These are phyloP conservation scores for Euura lappo DNA, from an alignment of 1,140 invertebrate species.

Conservation along the genomic window DNA sequence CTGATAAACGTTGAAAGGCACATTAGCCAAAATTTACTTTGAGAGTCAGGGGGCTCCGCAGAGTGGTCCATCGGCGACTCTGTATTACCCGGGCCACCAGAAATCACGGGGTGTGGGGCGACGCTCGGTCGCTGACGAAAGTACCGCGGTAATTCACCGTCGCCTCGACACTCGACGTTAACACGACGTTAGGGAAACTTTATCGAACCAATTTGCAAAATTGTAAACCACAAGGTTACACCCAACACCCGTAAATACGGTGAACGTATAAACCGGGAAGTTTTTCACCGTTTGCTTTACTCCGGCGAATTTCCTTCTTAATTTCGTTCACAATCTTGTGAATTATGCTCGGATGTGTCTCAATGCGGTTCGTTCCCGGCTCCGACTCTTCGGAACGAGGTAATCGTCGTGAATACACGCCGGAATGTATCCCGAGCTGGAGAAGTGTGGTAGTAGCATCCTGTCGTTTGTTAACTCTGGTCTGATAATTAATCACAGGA, in stretches of 20 bases:
- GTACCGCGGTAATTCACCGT: conserved; percentile 8
- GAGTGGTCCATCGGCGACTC: background rate
- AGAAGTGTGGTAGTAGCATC: background rate
- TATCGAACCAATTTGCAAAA: conserved; percentile 13
- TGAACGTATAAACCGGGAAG: no score
- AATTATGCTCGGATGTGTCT: no score
- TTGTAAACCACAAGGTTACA: conserved; percentile 4
- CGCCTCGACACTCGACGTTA: background rate
- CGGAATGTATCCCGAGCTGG: background rate
- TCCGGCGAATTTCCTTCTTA: no score
- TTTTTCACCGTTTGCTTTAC: no score
- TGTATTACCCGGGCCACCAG: no score
- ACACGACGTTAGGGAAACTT: conserved; percentile 10
- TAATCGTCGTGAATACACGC: no score
- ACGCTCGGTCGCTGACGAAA: conserved; percentile 2
- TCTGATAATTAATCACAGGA: conserved; percentile 3
- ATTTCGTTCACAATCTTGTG: no score
- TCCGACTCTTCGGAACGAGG: no score
- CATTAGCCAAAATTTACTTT: conserved; percentile 15
- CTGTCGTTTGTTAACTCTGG: background rate
- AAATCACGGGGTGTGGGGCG: background rate
- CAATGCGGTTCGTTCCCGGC: no score
- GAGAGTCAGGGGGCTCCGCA: background rate
- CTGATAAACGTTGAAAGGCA: conserved; percentile 12
- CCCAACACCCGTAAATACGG: background rate